These are phyloP conservation scores for Elegia similella DNA, from an alignment of 2,888 invertebrate genomes.

Conservation along the genomic window DNA sequence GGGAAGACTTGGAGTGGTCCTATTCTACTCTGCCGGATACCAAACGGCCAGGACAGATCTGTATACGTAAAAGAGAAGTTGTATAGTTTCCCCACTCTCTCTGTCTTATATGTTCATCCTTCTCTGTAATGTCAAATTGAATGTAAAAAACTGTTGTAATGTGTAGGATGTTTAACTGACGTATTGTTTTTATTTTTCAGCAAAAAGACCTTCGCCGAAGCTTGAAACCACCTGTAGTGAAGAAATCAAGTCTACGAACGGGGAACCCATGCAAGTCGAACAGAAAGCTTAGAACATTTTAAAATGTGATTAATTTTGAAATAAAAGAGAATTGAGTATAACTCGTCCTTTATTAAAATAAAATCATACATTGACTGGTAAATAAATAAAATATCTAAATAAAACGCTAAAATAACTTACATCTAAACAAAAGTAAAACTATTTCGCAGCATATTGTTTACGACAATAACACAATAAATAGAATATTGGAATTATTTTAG, in stretches of 20 bases:
- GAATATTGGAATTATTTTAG: not conserved
- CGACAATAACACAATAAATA: not conserved
- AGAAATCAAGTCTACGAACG: slow-evolving; percentile 15
- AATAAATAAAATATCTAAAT: not conserved
- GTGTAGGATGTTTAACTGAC: too few relatives aligned
- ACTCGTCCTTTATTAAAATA: slow-evolving; percentile 5
- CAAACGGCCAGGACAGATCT: too few relatives aligned
- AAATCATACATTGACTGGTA: not conserved
- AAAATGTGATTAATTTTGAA: not conserved
- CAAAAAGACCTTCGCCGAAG: not conserved
- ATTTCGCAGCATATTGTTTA: not conserved
- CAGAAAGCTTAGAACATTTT: not conserved
- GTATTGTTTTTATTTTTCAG: not conserved
- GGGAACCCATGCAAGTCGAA: slow-evolving; percentile 4
- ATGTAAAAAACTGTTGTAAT: too few relatives aligned
- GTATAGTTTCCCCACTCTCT: too few relatives aligned
- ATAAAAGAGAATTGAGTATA: slow-evolving; percentile 1
- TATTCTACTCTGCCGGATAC: too few relatives aligned
- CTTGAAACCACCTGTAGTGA: not conserved
- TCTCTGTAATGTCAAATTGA: too few relatives aligned
- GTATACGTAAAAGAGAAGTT: too few relatives aligned
- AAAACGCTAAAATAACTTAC: not conserved
- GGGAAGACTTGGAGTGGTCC: too few relatives aligned
- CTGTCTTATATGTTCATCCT: too few relatives aligned
- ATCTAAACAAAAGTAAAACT: not conserved